Evolutionary conservation across 2,888 invertebrate species (phyloP), one percentile per base, ranked within the genome.

Genomic region (Endotricha flammealis): DNA sequence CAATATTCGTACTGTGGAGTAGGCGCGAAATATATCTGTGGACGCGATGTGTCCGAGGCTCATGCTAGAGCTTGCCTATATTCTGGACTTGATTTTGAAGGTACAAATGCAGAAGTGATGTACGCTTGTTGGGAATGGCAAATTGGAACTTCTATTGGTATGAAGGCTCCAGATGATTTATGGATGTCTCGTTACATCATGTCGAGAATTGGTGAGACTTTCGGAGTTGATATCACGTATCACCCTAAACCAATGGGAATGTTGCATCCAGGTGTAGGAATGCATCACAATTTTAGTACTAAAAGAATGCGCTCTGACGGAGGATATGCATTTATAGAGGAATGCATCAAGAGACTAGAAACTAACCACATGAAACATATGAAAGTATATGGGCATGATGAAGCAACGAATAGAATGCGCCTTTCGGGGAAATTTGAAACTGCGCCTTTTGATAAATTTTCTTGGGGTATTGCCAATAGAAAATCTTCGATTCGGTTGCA

Each of bases 21-120:
- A 0, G 98, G 98, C 10, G 95, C 97, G 10, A 92, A 96, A 72
- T 95, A 94, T 74, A 93, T 96, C 5, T 95, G 93, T 61, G 99
- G 97, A 4, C 90, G 99, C 41, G 98, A 99, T 64, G 91, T 99
- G 45, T 91, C 93, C 10, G 98, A 98, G 78, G 92, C 96, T 5
- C 99, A 99, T 62, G 58, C 67, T 0, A 73, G 78, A 45, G 82
- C 97, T 5, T 98, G 98, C 65, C 87, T 99, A 32, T 98, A 96
- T 73, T 94, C 98, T 40, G 99, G 98, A 28, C 89, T 98, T 43
- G 94, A 95, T 56, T 93, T 98, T 53, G 91, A 94, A 48, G 99
- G 99, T 20, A 95, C 94, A 20, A 99, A 99, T 70, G 98, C 98
- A 3, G 99, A 99, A 86, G 98, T 98, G 13, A 97, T 97, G 97